Evolutionary conservation across 2,888 invertebrate species (phyloP), one percentile per base, ranked within the genome.

Genomic region (Sesia bembeciformis): DNA sequence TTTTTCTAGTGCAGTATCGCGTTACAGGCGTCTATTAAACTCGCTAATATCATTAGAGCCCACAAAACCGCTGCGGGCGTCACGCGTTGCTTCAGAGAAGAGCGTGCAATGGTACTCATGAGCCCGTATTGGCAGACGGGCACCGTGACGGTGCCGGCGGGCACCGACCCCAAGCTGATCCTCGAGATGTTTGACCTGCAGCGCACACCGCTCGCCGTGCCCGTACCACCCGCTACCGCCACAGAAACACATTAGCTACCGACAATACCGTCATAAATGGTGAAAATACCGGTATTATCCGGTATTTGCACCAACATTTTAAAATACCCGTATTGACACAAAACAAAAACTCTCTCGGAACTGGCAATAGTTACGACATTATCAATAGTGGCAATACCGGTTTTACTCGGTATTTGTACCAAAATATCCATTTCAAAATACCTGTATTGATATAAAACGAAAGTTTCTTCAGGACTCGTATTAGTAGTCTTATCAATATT

Each of bases 101-200:
- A 89, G 76, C 76, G 89, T 89, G 56, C 72, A 78, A 52, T 88
- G 88, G 89, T 89, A 88, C 80, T 89, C 86, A 85, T 87, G 65
- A 82, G 66, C 64, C 57, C 63, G 53, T 63, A 63, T 68, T 62
- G 63, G 68, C 84, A 90, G 90, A 90, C 90, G 81, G 90, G 90
- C 66, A 90, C 90, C 62, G 84, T 90, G 76, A 90, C 90, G 63
- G 90, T 90, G 56, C 90, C 90, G 61, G 89, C 89, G 72, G 90
- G 90, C 61, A 90, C 90, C 56, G 90, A 90, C 75, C 90, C 90
- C 67, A 90, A 90, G 80, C 84, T 88, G 68, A 90, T 90, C 67
- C 82, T 90, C 63, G 90, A 90, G 83, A 90, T 90, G 90, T 90
- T 90, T 83, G 90, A 90, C 80, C 83, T 89, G 23, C 88, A 86